Evolutionary conservation across 2,797 vertebrate genomes (phyloP).

Genomic region (Saxicola maurus): DNA sequence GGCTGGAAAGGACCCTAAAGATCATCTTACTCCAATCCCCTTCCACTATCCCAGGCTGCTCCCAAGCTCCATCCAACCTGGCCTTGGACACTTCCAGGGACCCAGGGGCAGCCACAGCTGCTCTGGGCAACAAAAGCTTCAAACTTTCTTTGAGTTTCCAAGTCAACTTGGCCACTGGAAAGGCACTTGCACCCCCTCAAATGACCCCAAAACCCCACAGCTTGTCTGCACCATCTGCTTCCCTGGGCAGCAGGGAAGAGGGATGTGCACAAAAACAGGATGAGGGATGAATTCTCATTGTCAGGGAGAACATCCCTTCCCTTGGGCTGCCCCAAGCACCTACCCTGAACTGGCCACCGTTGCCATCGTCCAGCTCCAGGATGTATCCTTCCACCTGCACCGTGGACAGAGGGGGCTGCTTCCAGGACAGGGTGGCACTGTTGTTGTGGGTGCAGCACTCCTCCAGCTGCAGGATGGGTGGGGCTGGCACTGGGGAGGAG

Average conservation of each 20-base stretch:
- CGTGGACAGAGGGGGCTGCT: slow-evolving; percentile 92
- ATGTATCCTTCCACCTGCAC: slow-evolving; percentile 97
- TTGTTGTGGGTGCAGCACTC: slow-evolving; percentile 97
- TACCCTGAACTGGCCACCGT: slow-evolving; percentile 93
- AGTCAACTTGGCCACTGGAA: not conserved
- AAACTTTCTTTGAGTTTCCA: not conserved
- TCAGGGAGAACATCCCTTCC: not conserved
- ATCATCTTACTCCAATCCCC: rapidly evolving
- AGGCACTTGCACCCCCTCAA: not conserved
- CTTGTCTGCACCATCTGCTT: not conserved
- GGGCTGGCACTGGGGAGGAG: slow-evolving; percentile 87
- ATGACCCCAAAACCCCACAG: not conserved
- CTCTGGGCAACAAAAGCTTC: not conserved
- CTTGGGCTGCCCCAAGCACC: not conserved
- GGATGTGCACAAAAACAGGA: not conserved
- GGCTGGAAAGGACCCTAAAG: not conserved
- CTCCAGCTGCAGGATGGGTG: slow-evolving; percentile 94
- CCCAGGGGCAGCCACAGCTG: not conserved
- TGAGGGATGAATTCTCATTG: rapidly evolving
- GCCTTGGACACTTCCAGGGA: not conserved
- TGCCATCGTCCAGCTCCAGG: slow-evolving; percentile 95
- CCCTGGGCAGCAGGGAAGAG: not conserved
- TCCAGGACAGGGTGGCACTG: slow-evolving; percentile 97
- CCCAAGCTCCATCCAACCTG: rapidly evolving
- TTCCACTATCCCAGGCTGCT: rapidly evolving